phyloP scores from a whole-genome alignment of 2,888 invertebrate species.

The Siphonodentalium dalli region DNA sequence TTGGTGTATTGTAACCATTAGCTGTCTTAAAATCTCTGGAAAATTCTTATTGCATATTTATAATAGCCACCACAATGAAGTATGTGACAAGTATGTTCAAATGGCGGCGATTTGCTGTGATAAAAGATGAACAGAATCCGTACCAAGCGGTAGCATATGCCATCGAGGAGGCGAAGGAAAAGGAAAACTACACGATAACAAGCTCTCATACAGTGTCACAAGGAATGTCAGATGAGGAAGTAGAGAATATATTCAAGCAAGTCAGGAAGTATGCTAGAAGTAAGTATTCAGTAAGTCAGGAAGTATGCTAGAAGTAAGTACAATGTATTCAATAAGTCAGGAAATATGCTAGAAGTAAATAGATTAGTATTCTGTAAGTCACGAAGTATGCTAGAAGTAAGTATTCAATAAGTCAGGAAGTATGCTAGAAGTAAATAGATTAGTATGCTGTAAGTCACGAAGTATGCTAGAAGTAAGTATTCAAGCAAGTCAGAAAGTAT shows the following conservation, averaged over 20 bases:
- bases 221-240: slow-evolving; percentile 32
- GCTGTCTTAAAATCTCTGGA: not conserved
- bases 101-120: slow-evolving; percentile 46
- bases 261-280: slow-evolving; percentile 52
- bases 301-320: no score
- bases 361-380: no score
- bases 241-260: slow-evolving; percentile 42
- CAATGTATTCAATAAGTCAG: no score
- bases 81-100: slow-evolving; percentile 41
- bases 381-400: slow-evolving; percentile 52
- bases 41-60: not conserved
- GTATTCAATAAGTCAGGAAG: no score
- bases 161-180: slow-evolving; percentile 31
- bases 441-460: no score
- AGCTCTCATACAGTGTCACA: slow-evolving; percentile 41
- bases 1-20: no score
- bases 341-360: no score
- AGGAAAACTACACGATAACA: slow-evolving; percentile 37
- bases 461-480: no score
- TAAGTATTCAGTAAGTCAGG: slow-evolving; percentile 24
- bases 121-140: slow-evolving; percentile 41
- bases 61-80: slow-evolving; percentile 39
- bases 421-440: no score
- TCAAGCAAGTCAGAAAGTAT: no score
- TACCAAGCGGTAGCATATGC: slow-evolving; percentile 47